Conservation (phyloP, 2,113 vertebrate species). For the Cinclus cinclus region DNA sequence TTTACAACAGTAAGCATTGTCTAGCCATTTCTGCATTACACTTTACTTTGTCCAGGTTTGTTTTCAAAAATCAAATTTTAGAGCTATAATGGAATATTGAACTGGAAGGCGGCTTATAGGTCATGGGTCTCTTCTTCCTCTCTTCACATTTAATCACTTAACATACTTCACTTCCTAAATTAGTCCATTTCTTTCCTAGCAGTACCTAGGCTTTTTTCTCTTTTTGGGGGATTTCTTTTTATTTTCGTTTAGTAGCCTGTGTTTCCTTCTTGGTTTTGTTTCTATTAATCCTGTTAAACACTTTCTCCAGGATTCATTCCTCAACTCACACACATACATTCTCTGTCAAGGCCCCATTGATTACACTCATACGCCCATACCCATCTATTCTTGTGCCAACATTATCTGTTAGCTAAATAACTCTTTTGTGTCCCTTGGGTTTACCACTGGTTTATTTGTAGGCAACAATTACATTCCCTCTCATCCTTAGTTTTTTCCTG, state of each 20-base stretch:
- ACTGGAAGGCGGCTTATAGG: not conserved
- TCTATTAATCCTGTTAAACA: not conserved
- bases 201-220: fast-evolving
- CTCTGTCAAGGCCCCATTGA: not conserved
- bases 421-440: not conserved
- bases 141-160: not conserved
- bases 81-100: not conserved
- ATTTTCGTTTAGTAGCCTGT: not conserved
- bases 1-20: not conserved
- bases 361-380: not conserved
- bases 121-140: not conserved
- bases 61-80: not conserved
- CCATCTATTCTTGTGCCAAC: not conserved
- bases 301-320: not conserved
- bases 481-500: not conserved
- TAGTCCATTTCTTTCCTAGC: not conserved
- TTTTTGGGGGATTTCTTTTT: not conserved
- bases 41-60: not conserved
- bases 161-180: not conserved
- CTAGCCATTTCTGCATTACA: not conserved
- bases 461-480: not conserved
- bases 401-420: not conserved
- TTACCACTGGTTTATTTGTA: not conserved
- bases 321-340: not conserved
- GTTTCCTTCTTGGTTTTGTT: not conserved